A percentile compares a stretch with the other conserved stretches of the same genome.
Conservation (phyloP, 2,888 invertebrate species). For the Ephialtes manifestator region DNA sequence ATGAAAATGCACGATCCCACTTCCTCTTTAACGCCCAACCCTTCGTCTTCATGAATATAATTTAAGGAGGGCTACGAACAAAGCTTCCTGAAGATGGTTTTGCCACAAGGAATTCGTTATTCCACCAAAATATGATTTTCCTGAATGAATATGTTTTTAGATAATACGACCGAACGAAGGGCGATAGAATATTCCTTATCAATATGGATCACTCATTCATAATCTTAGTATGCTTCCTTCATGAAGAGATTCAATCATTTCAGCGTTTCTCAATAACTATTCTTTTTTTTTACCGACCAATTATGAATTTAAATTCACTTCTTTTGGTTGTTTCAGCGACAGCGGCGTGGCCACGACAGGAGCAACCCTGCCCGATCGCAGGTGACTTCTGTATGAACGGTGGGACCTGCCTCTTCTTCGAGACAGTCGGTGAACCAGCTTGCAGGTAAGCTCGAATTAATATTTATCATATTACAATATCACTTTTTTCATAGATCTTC, state of each 20-base stretch:
- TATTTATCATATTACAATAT: constrained; percentile 18
- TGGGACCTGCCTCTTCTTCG: constrained; percentile 94
- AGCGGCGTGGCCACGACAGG: constrained; percentile 88
- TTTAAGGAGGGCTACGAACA: constrained; percentile 49
- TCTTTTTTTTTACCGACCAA: neutral
- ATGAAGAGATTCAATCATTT: neutral
- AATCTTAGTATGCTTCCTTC: neutral
- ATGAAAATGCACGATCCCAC: constrained; percentile 78
- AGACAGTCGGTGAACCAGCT: constrained; percentile 92
- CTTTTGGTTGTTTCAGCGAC: constrained; percentile 84
- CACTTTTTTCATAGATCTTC: neutral
- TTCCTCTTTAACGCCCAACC: neutral
- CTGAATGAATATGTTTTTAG: constrained; percentile 20
- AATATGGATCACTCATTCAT: constrained; percentile 21
- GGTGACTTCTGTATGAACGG: constrained; percentile 94
- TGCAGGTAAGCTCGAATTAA: constrained; percentile 91
- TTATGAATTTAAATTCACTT: constrained; percentile 23
- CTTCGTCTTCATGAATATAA: constrained; percentile 62
- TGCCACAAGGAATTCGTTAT: constrained; percentile 23
- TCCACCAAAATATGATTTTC: constrained; percentile 40
- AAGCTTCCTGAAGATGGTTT: constrained; percentile 28
- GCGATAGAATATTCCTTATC: constrained; percentile 35
- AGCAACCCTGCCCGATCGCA: constrained; percentile 90
- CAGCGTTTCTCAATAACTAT: neutral
- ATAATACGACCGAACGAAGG: constrained; percentile 23